Evolutionary conservation across 2,888 invertebrate species (phyloP).

Genomic region (Phengaris alcon): DNA sequence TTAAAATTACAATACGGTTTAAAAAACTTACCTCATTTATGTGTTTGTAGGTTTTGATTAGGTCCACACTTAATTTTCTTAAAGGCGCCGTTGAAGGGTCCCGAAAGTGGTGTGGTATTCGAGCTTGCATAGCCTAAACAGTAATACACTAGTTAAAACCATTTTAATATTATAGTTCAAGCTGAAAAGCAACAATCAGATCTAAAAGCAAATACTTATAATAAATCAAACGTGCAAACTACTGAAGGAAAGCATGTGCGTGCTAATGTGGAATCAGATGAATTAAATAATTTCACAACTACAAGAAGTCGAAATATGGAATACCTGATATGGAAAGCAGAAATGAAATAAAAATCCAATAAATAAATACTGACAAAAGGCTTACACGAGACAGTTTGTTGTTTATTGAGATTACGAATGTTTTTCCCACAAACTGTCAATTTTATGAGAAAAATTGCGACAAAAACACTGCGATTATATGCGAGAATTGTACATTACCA

Average conservation of each 20-base stretch:
- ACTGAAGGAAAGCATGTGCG: slow-evolving; percentile 14
- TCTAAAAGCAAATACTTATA: slow-evolving; percentile 3
- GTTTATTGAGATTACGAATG: slow-evolving; percentile 19
- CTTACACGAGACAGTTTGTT: slow-evolving; percentile 68
- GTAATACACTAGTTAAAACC: slow-evolving; percentile 46
- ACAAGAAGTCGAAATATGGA: background rate
- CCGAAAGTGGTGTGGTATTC: slow-evolving; percentile 94
- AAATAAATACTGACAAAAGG: slow-evolving; percentile 40
- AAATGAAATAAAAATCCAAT: slow-evolving; percentile 33
- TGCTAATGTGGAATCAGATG: background rate
- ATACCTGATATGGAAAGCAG: slow-evolving; percentile 19
- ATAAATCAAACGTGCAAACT: slow-evolving; percentile 12
- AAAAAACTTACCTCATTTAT: slow-evolving; percentile 95
- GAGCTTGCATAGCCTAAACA: slow-evolving; percentile 92
- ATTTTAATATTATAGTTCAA: background rate
- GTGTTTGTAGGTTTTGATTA: slow-evolving; percentile 99
- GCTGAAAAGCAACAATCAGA: slow-evolving; percentile 18
- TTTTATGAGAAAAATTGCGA: slow-evolving; percentile 10
- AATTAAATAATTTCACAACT: background rate
- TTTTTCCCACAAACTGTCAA: slow-evolving; percentile 19
- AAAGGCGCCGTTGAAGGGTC: slow-evolving; percentile 95
- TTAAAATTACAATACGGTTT: background rate
- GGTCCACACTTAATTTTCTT: slow-evolving; percentile 98
- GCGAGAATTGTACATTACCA: slow-evolving; percentile 5
- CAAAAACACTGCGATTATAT: background rate